Percentiles rank a stretch among this genome's conserved stretches.
Conservation (phyloP, 1,140 invertebrate species). For the Nomia melanderi region DNA sequence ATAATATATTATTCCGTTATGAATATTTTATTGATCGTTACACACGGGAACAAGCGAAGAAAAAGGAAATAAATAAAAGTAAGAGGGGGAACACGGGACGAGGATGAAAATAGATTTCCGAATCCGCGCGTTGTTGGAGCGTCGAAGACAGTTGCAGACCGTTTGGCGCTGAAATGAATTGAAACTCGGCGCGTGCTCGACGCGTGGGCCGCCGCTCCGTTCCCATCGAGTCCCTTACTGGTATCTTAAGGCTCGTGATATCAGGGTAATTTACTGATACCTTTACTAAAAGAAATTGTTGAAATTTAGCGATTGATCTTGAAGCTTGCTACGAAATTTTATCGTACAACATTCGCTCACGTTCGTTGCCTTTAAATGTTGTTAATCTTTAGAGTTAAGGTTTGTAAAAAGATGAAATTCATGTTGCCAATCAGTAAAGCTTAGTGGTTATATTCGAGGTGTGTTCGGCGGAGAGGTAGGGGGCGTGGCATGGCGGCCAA, state of each 20-base stretch:
- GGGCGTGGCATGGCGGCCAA: conserved; percentile 21
- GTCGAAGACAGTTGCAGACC: conserved; percentile 35
- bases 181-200: not conserved
- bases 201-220: conserved; percentile 14
- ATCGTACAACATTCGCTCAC: conserved; percentile 59
- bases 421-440: conserved; percentile 58
- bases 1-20: conserved; percentile 43
- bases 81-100: too few species aligned
- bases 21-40: conserved; percentile 10
- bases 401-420: conserved; percentile 64
- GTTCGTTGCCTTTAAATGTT: conserved; percentile 65
- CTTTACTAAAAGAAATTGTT: conserved; percentile 45
- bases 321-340: conserved; percentile 55
- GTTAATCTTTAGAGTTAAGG: conserved; percentile 66
- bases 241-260: conserved; percentile 64
- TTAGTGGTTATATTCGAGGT: conserved; percentile 31
- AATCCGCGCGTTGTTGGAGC: not conserved
- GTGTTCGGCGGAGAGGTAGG: too few species aligned
- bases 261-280: conserved; percentile 59
- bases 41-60: too few species aligned
- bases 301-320: conserved; percentile 51
- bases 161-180: not conserved
- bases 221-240: conserved; percentile 43
- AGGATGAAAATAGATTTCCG: not conserved
- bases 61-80: too few species aligned